Evolutionary conservation across 2,797 vertebrate genomes (phyloP).

Genomic region (Xyrichtys novacula): DNA sequence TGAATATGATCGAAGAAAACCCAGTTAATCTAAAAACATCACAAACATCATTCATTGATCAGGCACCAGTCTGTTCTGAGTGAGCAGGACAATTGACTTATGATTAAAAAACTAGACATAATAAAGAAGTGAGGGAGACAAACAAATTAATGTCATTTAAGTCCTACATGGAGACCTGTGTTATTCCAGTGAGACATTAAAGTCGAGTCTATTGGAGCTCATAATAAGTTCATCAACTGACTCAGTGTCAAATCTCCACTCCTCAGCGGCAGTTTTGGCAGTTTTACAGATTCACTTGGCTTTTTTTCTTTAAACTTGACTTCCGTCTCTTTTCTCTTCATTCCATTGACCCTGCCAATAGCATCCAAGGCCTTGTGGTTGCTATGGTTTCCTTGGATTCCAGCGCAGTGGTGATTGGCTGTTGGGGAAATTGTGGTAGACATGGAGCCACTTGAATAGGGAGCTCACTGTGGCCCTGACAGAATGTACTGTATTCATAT

Average conservation of each 20-base stretch:
- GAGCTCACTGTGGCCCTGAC: slow-evolving; percentile 73
- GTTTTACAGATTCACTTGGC: slow-evolving; percentile 36
- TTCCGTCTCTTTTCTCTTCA: slow-evolving; percentile 73
- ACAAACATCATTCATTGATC: slow-evolving; percentile 20
- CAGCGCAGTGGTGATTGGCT: slow-evolving; percentile 71
- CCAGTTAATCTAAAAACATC: background rate
- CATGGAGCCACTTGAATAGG: slow-evolving; percentile 68
- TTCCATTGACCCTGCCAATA: slow-evolving; percentile 72
- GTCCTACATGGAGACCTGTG: slow-evolving; percentile 11
- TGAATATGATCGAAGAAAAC: slow-evolving; percentile 2
- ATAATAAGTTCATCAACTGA: slow-evolving; percentile 49
- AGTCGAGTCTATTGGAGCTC: slow-evolving; percentile 31
- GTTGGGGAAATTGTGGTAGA: slow-evolving; percentile 64
- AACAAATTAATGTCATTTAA: slow-evolving; percentile 26
- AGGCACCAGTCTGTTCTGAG: slow-evolving; percentile 31
- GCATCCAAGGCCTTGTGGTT: slow-evolving; percentile 76
- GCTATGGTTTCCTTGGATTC: slow-evolving; percentile 79
- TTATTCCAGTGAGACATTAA: slow-evolving; percentile 29
- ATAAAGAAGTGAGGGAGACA: slow-evolving; percentile 30
- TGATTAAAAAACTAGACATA: slow-evolving; percentile 11
- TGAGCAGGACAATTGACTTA: slow-evolving; percentile 46
- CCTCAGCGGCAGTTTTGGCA: slow-evolving; percentile 54
- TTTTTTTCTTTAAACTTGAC: slow-evolving; percentile 67
- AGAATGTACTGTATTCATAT: slow-evolving; percentile 78
- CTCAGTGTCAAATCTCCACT: slow-evolving; percentile 53